A percentile compares a stretch with the other conserved stretches of the same genome.
These are phyloP conservation scores for Amazona ochrocephala DNA, from an alignment of 2,797 vertebrate species.

Conservation along the genomic window DNA sequence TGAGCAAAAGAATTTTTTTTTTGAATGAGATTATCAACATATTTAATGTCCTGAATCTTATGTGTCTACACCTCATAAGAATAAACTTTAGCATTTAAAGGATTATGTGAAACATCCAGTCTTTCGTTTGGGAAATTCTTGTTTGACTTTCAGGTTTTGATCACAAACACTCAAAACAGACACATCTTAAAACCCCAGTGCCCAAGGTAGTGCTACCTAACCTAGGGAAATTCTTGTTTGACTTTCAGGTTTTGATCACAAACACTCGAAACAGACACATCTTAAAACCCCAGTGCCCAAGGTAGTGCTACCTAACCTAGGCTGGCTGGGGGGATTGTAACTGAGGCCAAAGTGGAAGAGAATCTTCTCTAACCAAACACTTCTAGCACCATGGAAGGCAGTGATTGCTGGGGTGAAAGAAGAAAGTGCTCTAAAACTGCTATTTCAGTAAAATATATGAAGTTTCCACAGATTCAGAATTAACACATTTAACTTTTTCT, in stretches of 20 bases:
- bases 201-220: neutral
- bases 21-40: neutral
- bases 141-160: neutral
- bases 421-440: neutral
- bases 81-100: slow-evolving; percentile 6
- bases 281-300: neutral
- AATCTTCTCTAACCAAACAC: neutral
- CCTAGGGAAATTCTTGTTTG: neutral
- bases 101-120: slow-evolving; percentile 33
- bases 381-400: neutral
- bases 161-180: neutral
- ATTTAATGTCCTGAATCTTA: neutral
- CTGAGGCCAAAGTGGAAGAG: neutral
- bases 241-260: neutral
- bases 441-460: neutral
- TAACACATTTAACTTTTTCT: neutral
- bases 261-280: neutral
- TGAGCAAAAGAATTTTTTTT: neutral
- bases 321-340: neutral
- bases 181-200: neutral
- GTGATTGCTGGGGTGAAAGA: neutral
- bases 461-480: neutral
- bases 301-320: neutral
- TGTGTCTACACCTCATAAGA: neutral
- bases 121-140: neutral